phyloP scores from a whole-genome alignment of 2,888 invertebrate genomes.

The Cistogaster globosa region DNA sequence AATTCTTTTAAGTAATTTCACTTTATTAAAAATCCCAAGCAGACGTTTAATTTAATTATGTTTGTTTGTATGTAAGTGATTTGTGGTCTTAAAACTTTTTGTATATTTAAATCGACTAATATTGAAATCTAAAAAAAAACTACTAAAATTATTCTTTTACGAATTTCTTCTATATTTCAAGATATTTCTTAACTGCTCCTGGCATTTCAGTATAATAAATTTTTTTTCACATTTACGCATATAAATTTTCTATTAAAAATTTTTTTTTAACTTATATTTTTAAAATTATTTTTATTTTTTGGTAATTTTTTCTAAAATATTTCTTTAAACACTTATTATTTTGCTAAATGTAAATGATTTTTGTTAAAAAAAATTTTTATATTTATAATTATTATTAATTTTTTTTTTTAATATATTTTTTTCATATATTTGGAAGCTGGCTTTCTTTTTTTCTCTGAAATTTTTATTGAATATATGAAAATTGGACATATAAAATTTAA shows the following conservation, averaged over 20 bases:
- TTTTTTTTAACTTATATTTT: constrained; percentile 54
- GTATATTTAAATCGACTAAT: constrained; percentile 50
- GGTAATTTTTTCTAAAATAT: constrained; percentile 61
- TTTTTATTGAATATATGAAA: neutral
- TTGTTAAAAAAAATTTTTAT: constrained; percentile 22
- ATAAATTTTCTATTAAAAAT: constrained; percentile 65
- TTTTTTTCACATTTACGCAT: constrained; percentile 46
- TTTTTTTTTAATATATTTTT: constrained; percentile 13
- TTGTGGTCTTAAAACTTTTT: constrained; percentile 17
- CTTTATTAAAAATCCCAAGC: constrained; percentile 47
- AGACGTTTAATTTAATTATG: constrained; percentile 21
- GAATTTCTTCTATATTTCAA: constrained; percentile 51
- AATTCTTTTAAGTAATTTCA: neutral
- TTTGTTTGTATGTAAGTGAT: no score
- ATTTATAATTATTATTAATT: constrained; percentile 12
- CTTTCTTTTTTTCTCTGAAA: constrained; percentile 21
- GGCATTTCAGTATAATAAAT: constrained; percentile 44
- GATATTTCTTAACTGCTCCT: constrained; percentile 50
- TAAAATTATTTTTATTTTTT: constrained; percentile 23
- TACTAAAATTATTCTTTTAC: constrained; percentile 48
- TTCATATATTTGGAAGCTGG: constrained; percentile 67
- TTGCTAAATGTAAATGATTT: constrained; percentile 43
- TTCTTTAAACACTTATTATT: constrained; percentile 62
- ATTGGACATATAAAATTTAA: constrained; percentile 35
- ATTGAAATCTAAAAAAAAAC: constrained; percentile 52